phyloP scores from a whole-genome alignment of 2,797 vertebrate genomes.

The Mormyrops boulengeri region DNA sequence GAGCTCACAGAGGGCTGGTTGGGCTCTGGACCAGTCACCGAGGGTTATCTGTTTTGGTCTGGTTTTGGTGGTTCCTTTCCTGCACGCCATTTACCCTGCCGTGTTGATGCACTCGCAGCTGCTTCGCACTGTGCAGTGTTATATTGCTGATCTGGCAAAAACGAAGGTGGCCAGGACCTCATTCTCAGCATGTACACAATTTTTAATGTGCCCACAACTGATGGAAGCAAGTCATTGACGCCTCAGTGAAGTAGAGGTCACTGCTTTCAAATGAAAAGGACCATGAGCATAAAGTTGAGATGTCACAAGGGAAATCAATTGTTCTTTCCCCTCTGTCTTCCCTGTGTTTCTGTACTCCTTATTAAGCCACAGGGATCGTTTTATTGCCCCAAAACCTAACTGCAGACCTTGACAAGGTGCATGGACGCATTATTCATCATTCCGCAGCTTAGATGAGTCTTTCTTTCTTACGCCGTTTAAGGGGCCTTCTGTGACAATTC shows the following conservation, averaged over 20 bases:
- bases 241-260: slow-evolving; percentile 11
- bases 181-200: not conserved
- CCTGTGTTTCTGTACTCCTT: slow-evolving; percentile 1
- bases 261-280: slow-evolving; percentile 5
- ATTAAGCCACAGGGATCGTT: slow-evolving; percentile 5
- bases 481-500: not conserved
- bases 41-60: not conserved
- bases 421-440: not conserved
- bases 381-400: slow-evolving; percentile 10
- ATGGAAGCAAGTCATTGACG: slow-evolving; percentile 5
- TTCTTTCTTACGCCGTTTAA: not conserved
- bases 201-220: not conserved
- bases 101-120: not conserved
- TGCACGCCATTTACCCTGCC: not conserved
- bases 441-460: not conserved
- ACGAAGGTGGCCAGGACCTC: not conserved
- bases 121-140: not conserved
- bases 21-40: not conserved
- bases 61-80: not conserved
- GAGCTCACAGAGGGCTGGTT: not conserved
- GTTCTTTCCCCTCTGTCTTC: slow-evolving; percentile 5
- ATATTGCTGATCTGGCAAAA: not conserved
- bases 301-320: slow-evolving; percentile 12
- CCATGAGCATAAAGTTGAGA: not conserved
- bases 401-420: slow-evolving; percentile 19